Base-by-base conservation (phyloP, 1,140 invertebrate genomes). In the Hyles euphorbiae region DNA sequence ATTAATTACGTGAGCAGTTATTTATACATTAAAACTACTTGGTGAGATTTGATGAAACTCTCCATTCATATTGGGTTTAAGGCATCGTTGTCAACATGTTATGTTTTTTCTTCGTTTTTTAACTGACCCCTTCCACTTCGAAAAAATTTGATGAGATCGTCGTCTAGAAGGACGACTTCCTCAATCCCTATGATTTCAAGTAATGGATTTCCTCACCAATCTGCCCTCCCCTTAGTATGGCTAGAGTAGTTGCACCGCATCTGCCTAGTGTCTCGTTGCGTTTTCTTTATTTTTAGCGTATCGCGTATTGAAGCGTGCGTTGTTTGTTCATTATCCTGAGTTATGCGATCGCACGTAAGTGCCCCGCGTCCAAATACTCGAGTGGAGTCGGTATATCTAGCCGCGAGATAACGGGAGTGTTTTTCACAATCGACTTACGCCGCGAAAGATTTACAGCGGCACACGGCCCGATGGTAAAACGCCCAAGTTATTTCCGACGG, bases 401-500 rank as follows among this genome's bases (percentile, higher is more conserved):
- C 33, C 44, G 49, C 40, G 1, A 65, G 61, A 71, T 68, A 70
- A 67, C 60, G 62, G 46, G 56, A 72, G 72, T 77, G 78, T 81
- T 86, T 77, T 81, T 79, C 75, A 76, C 75, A 76, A 84, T 83
- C 69, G 75, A 79, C 72, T 74, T 60, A 54, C 68, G 59, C 71
- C 65, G 70, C 72, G 71, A 79, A 78, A 84, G 81, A 84, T 84
- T 85, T 79, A 77, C 76, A 66, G 62, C 65, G 51, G 60, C 61
- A 53, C 52, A 53, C 65, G 58, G 67, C 66, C 62, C 66, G 77
- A 72, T 78, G 80, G 70, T 81, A 67, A 77, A 76, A 74, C 72
- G 67, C 65, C 56, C 36, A 56, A 78, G 84, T 77, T 87, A 87
- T 87, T 86, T 87, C 77, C 65, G 80, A 84, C 69, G 74, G 76